Percentiles rank a stretch among this genome's conserved stretches.
These are phyloP conservation scores for Cosmia trapezina DNA, from an alignment of 2,888 invertebrate species.

Conservation along the genomic window DNA sequence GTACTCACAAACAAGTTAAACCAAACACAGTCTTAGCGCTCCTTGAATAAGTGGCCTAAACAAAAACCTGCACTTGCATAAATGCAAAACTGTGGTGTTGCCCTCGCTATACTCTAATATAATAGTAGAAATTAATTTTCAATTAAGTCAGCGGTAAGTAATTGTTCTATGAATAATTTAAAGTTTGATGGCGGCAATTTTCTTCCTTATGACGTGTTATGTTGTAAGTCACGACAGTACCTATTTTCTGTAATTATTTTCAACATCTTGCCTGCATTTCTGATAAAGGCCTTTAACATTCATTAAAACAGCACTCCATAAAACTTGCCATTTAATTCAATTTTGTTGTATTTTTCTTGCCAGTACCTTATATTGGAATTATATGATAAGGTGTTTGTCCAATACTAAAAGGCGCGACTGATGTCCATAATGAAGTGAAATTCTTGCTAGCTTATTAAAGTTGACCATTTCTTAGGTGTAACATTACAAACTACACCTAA, in stretches of 20 bases:
- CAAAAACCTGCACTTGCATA: slow-evolving; percentile 80
- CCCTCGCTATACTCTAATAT: slow-evolving; percentile 61
- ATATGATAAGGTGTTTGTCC: slow-evolving; percentile 43
- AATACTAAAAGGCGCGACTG: slow-evolving; percentile 44
- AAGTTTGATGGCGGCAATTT: slow-evolving; percentile 59
- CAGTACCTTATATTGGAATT: slow-evolving; percentile 32
- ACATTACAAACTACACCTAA: slow-evolving; percentile 48
- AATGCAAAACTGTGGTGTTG: slow-evolving; percentile 69
- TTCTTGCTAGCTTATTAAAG: slow-evolving; percentile 34
- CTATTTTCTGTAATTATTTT: slow-evolving; percentile 42
- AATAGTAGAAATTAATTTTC: slow-evolving; percentile 72
- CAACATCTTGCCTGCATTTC: slow-evolving; percentile 39
- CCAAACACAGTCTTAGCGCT: slow-evolving; percentile 81
- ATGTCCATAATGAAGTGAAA: slow-evolving; percentile 45
- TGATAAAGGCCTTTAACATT: slow-evolving; percentile 31
- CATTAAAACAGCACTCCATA: slow-evolving; percentile 54
- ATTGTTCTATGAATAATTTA: slow-evolving; percentile 75
- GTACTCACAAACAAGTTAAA: slow-evolving; percentile 83
- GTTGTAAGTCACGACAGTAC: slow-evolving; percentile 33
- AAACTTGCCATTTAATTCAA: slow-evolving; percentile 38
- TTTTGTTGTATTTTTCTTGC: slow-evolving; percentile 42
- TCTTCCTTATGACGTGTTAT: slow-evolving; percentile 57
- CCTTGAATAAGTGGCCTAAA: slow-evolving; percentile 77
- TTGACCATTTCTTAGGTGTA: slow-evolving; percentile 52
- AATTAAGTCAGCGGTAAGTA: slow-evolving; percentile 72